Evolutionary conservation across 2,113 vertebrate genomes (phyloP).

Genomic region (Prietella phreatophila): DNA sequence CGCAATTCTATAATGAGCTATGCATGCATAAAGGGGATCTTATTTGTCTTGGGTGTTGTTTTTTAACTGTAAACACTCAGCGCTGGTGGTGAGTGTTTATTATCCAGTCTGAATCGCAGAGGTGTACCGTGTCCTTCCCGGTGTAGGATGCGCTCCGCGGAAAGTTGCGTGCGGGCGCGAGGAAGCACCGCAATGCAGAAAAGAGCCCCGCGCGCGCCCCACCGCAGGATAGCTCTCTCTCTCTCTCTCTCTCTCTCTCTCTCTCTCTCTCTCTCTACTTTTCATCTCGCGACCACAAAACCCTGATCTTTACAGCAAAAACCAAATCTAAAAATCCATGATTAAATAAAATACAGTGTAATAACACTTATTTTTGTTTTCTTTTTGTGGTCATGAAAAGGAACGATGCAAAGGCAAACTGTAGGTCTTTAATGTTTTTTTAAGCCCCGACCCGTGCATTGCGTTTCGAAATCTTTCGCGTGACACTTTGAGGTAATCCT

Average conservation of each 20-base stretch:
- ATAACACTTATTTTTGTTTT: neutral
- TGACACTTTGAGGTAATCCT: conserved; percentile 30
- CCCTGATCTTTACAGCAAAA: neutral
- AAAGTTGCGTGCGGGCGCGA: conserved; percentile 69
- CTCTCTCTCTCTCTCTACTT: conserved; percentile 8
- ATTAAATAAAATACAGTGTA: too few species aligned
- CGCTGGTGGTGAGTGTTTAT: neutral
- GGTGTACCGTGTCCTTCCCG: conserved; percentile 5
- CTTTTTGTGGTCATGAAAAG: neutral
- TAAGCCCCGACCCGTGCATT: neutral
- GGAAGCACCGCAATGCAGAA: conserved; percentile 80
- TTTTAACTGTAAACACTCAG: neutral
- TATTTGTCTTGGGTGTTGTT: neutral
- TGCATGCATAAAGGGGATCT: rapidly evolving
- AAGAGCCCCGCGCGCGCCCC: conserved; percentile 55
- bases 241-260: conserved; percentile 9
- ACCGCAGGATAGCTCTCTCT: conserved; percentile 13
- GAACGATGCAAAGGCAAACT: neutral
- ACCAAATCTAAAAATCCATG: neutral
- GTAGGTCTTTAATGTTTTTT: too few species aligned
- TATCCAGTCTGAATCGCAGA: neutral
- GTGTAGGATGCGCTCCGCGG: conserved; percentile 42
- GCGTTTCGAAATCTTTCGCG: neutral
- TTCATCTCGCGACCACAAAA: neutral
- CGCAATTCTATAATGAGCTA: neutral